These are phyloP conservation scores for Catajapyx aquilonaris DNA, from an alignment of 1,140 invertebrate genomes.

Conservation along the genomic window DNA sequence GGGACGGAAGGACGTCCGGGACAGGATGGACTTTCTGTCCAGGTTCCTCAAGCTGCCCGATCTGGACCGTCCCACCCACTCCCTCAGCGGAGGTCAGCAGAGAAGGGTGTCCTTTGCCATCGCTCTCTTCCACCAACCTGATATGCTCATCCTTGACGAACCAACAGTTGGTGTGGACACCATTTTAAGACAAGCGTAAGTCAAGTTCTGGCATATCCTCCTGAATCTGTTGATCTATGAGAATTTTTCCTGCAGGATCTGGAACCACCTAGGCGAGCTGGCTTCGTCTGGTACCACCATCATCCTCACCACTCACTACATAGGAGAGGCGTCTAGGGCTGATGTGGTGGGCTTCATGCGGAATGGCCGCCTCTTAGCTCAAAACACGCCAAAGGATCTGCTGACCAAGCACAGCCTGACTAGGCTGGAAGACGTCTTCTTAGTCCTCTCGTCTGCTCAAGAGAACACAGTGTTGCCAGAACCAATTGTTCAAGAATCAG, in stretches of 20 bases:
- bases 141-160: slow-evolving; percentile 81
- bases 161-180: slow-evolving; percentile 88
- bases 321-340: slow-evolving; percentile 75
- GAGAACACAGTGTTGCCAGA: too few species aligned
- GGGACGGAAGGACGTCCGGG: slow-evolving; percentile 51
- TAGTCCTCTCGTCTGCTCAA: too few species aligned
- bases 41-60: slow-evolving; percentile 68
- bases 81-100: slow-evolving; percentile 70
- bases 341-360: too few species aligned
- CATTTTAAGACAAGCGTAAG: slow-evolving; percentile 53
- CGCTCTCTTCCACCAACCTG: slow-evolving; percentile 78
- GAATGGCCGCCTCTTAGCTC: too few species aligned
- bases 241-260: slow-evolving; percentile 51
- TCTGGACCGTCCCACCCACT: slow-evolving; percentile 4
- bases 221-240: too few species aligned
- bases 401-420: too few species aligned
- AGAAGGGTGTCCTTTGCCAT: slow-evolving; percentile 78
- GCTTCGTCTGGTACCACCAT: slow-evolving; percentile 66
- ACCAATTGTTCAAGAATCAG: too few species aligned
- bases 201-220: too few species aligned
- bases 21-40: slow-evolving; percentile 65
- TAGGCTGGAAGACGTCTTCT: too few species aligned
- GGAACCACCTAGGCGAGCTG: slow-evolving; percentile 72
- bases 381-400: too few species aligned
- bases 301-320: slow-evolving; percentile 86